These are phyloP conservation scores for Chionoecetes opilio DNA, from an alignment of 1,140 invertebrate species.

Conservation along the genomic window DNA sequence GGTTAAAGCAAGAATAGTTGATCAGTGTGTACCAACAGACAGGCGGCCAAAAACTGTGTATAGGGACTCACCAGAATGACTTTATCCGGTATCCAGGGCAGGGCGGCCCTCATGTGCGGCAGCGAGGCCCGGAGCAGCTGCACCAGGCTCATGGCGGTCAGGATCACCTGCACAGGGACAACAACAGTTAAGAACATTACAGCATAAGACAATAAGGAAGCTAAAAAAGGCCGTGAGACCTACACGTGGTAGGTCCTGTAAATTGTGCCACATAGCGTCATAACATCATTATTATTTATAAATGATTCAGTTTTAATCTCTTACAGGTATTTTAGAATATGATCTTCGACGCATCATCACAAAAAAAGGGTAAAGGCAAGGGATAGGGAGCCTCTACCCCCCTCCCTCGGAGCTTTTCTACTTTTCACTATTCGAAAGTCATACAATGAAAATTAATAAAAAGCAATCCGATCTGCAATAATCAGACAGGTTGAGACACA, in stretches of 20 bases:
- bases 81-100: background rate
- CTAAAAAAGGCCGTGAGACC: too few species aligned
- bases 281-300: background rate
- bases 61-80: background rate
- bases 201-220: background rate
- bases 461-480: too few species aligned
- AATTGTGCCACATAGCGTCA: constrained; percentile 1
- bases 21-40: background rate
- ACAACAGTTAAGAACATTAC: background rate
- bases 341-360: too few species aligned
- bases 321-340: background rate
- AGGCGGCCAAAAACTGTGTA: background rate
- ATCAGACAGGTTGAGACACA: too few species aligned
- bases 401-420: too few species aligned
- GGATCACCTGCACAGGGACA: background rate
- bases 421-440: too few species aligned
- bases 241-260: too few species aligned
- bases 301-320: background rate
- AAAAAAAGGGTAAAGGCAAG: too few species aligned
- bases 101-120: background rate
- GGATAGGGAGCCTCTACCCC: too few species aligned
- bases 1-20: too few species aligned
- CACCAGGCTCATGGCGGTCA: background rate
- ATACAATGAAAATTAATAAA: too few species aligned
- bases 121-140: background rate